Percentiles rank a stretch among this genome's conserved stretches.
These are phyloP conservation scores for Nomada flava DNA, from an alignment of 2,888 invertebrate genomes.

Conservation along the genomic window DNA sequence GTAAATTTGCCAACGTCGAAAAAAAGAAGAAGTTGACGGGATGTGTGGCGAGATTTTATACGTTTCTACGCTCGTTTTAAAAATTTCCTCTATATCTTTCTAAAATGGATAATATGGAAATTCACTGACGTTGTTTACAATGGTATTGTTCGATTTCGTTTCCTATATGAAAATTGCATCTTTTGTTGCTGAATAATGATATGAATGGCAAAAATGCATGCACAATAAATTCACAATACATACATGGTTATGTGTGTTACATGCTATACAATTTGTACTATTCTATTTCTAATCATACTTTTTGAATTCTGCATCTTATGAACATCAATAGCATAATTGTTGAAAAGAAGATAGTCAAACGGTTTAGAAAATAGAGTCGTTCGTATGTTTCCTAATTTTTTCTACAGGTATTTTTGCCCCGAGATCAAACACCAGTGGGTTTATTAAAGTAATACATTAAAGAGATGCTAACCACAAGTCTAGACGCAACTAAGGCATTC, in stretches of 20 bases:
- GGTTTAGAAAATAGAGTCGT: no score
- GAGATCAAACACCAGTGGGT: no score
- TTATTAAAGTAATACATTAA: no score
- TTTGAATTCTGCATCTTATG: neutral
- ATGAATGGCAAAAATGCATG: no score
- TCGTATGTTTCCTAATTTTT: no score
- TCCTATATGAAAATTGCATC: neutral
- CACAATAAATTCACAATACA: neutral
- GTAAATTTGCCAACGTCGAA: neutral
- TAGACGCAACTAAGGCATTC: no score
- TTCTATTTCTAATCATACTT: neutral
- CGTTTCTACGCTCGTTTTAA: neutral
- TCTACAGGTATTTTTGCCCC: no score
- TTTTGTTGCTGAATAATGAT: neutral
- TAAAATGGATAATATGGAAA: conserved; percentile 6
- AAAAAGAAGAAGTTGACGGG: neutral
- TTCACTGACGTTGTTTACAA: conserved; percentile 3
- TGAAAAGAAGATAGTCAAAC: no score
- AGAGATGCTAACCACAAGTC: no score
- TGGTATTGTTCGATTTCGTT: no score
- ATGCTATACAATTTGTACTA: neutral
- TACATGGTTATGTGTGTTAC: no score
- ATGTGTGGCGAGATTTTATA: conserved; percentile 1
- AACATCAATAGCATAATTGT: no score
- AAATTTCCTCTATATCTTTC: conserved; percentile 1